These are phyloP conservation scores for Sterrhoptilus dennistouni DNA, from an alignment of 2,113 vertebrate species.

Conservation along the genomic window DNA sequence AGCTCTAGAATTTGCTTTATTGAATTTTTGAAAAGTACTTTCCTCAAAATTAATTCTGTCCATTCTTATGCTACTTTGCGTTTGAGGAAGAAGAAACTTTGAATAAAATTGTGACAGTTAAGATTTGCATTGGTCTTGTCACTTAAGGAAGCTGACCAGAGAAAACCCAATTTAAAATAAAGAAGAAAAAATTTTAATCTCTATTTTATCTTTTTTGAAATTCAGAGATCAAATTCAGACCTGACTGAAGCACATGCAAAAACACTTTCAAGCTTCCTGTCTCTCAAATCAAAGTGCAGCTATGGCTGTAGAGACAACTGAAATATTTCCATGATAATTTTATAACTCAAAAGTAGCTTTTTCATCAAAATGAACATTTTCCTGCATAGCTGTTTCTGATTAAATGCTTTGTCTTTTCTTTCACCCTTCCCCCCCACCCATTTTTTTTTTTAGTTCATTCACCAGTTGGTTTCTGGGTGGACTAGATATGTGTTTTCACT, in stretches of 20 bases:
- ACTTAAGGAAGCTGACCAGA: not conserved
- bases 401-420: not conserved
- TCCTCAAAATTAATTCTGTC: not conserved
- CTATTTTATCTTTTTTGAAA: not conserved
- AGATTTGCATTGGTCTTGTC: not conserved
- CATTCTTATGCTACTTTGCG: not conserved
- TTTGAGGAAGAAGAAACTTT: not conserved
- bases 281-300: not conserved
- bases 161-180: not conserved
- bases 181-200: not conserved
- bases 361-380: not conserved
- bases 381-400: not conserved
- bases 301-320: not conserved
- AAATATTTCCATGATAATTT: not conserved
- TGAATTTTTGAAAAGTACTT: not conserved
- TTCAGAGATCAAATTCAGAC: not conserved
- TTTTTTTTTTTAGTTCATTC: not conserved
- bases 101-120: not conserved
- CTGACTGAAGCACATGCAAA: not conserved
- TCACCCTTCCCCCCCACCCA: fast-evolving
- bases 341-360: not conserved
- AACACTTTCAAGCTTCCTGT: not conserved
- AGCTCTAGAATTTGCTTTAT: not conserved
- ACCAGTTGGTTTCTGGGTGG: not conserved
- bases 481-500: not conserved